phyloP scores from a whole-genome alignment of 1,140 invertebrate species.

The Leptinotarsa undecemlineata region DNA sequence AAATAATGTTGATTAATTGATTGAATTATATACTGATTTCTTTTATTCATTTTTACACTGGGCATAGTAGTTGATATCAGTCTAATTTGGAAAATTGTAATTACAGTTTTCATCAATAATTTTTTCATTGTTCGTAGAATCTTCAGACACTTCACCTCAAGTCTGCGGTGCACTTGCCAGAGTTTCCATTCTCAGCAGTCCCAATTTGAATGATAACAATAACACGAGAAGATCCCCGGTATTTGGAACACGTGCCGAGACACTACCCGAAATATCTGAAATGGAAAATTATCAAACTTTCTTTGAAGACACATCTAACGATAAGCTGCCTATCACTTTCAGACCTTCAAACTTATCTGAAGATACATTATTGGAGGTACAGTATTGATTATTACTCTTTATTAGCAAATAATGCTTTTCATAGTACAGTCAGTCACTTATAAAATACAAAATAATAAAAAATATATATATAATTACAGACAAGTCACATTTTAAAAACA shows the following conservation, averaged over 20 bases:
- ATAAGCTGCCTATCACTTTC: slow-evolving; percentile 74
- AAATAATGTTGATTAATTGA: too few species aligned
- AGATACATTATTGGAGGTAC: slow-evolving; percentile 88
- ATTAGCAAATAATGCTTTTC: too few species aligned
- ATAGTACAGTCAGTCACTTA: too few species aligned
- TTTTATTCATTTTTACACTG: too few species aligned
- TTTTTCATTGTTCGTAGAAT: slow-evolving; percentile 9
- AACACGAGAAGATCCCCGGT: slow-evolving; percentile 60
- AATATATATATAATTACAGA: too few species aligned
- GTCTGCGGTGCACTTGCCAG: slow-evolving; percentile 64
- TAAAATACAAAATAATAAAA: too few species aligned
- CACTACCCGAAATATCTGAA: slow-evolving; percentile 75
- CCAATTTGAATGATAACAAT: slow-evolving; percentile 60
- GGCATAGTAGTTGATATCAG: too few species aligned
- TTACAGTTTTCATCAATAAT: not conserved
- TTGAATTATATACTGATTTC: too few species aligned
- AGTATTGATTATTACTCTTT: too few species aligned
- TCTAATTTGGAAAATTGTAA: not conserved
- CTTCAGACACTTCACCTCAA: slow-evolving; percentile 72
- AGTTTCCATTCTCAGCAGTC: slow-evolving; percentile 62
- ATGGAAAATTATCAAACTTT: slow-evolving; percentile 64
- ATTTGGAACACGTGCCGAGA: slow-evolving; percentile 72
- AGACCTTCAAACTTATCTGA: slow-evolving; percentile 89
- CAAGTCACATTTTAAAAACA: too few species aligned
- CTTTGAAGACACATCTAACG: slow-evolving; percentile 59